Evolutionary conservation across 37 sponge, comb jelly and placozoan genomes (phyloP), one percentile per base, ranked within the genome.

Genomic region (Petrosia ficiformis): DNA sequence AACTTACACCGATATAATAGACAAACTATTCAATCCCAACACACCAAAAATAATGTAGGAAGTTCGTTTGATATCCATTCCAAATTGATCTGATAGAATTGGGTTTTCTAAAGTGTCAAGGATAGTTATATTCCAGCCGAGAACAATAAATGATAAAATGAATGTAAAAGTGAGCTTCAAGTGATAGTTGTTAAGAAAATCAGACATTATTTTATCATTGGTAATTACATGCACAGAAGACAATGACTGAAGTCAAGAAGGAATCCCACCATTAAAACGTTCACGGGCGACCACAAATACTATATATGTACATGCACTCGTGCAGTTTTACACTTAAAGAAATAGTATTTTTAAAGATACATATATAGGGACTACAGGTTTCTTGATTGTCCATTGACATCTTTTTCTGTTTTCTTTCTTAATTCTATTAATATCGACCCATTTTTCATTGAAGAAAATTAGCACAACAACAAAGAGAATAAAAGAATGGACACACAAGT

Each of bases 31-130:
- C 28, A 74, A 68, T 19, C 29, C 37, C 0, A 75, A 10, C 4
- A 64, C 39, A 37, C 25, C 29, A 22, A 60, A 4, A 29, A 82
- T 75, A 0, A 74, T 57, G 44, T 82, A 82, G 4, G 83, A 74
- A 39, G 38, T 39, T 58, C 26, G 68, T 48, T 75, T 39, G 6
- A 82, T 54, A 28, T 52, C 44, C 11, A 82, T 26, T 34, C 86
- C 91, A 90, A 85, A 90, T 52, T 77, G 70, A 54, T 73, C 82
- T 25, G 70, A 60, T 74, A 22, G 0, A 57, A 59, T 74, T 81
- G 44, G 24, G 28, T 90, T 90, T 10, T 58, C 59, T 11, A 90
- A 65, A 2, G 91, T 85, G 37, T 90, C 91, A 30, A 78, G 34
- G 8, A 78, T 31, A 38, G 83, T 43, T 56, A 75, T 57, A 0